Evolutionary conservation across 2,113 vertebrate genomes (phyloP).

Genomic region (Naja naja): DNA sequence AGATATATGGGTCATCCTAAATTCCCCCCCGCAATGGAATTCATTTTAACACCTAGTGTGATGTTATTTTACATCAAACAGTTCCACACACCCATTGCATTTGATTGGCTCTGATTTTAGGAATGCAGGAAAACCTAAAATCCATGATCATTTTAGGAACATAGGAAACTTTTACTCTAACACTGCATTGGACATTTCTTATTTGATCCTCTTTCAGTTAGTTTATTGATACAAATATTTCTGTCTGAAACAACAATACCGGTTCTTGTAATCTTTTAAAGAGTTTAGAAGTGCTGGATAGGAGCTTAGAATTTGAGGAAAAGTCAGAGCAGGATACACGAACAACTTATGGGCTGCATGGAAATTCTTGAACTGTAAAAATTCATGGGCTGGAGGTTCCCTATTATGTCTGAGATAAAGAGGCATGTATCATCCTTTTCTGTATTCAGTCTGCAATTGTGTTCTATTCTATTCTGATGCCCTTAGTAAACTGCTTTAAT

Average conservation of each 20-base stretch:
- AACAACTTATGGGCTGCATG: not conserved
- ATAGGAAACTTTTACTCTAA: not conserved
- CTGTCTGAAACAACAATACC: not conserved
- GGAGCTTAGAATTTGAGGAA: not conserved
- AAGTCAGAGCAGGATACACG: not conserved
- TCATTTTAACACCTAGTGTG: not conserved
- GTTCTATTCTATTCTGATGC: not conserved
- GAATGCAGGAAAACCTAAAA: not conserved
- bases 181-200: not conserved
- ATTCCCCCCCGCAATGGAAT: not conserved
- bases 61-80: too few relatives aligned
- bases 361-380: not conserved
- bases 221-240: not conserved
- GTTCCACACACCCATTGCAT: not conserved
- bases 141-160: not conserved
- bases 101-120: not conserved
- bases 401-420: not conserved
- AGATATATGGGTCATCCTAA: not conserved
- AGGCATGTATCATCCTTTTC: not conserved
- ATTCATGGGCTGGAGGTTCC: not conserved
- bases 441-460: not conserved
- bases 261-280: not conserved
- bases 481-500: conserved; percentile 10
- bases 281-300: not conserved
- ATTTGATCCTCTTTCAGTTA: not conserved